Conservation (phyloP, 53 echinoderm and acorn worm genomes). For the Luidia sarsii region DNA sequence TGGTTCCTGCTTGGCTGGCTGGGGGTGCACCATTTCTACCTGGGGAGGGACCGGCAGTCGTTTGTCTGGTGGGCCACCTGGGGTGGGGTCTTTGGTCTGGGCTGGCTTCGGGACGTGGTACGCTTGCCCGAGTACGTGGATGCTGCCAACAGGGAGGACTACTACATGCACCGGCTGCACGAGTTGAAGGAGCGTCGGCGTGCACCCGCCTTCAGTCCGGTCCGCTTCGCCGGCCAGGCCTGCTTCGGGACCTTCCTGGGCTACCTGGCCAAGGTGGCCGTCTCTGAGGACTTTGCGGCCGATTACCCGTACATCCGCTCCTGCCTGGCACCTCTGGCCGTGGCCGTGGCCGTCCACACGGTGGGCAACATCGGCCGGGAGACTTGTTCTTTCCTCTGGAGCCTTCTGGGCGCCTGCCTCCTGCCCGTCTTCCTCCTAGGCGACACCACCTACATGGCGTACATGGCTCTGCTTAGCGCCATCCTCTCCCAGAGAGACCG, state of each 20-base stretch:
- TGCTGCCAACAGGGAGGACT: conserved; percentile 64
- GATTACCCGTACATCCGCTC: conserved; percentile 41
- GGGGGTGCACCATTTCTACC: conserved; percentile 92
- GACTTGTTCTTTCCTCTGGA: conserved; percentile 58
- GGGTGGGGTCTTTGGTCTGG: conserved; percentile 79
- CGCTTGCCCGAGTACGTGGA: conserved; percentile 74
- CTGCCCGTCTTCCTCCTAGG: conserved; percentile 34
- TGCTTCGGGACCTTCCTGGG: conserved; percentile 79
- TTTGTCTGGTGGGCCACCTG: conserved; percentile 94
- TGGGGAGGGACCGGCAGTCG: conserved; percentile 88
- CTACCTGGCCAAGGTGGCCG: conserved; percentile 55
- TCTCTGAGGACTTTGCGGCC: conserved; percentile 65
- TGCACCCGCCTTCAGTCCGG: conserved; percentile 65
- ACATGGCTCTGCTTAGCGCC: conserved; percentile 66
- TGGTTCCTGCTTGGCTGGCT: conserved; percentile 81
- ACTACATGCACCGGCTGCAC: conserved; percentile 59
- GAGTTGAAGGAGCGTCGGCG: conserved; percentile 48
- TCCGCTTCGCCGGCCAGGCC: conserved; percentile 72
- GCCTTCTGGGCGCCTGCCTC: conserved; percentile 61
- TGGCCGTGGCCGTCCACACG: conserved; percentile 73
- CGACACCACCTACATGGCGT: conserved; percentile 57
- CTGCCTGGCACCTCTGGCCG: conserved; percentile 61
- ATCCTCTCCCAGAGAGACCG: conserved; percentile 66
- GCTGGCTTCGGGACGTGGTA: conserved; percentile 80
- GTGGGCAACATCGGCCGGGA: conserved; percentile 87